phyloP scores from a whole-genome alignment of 2,797 vertebrate genomes.

The Meda fulgida region DNA sequence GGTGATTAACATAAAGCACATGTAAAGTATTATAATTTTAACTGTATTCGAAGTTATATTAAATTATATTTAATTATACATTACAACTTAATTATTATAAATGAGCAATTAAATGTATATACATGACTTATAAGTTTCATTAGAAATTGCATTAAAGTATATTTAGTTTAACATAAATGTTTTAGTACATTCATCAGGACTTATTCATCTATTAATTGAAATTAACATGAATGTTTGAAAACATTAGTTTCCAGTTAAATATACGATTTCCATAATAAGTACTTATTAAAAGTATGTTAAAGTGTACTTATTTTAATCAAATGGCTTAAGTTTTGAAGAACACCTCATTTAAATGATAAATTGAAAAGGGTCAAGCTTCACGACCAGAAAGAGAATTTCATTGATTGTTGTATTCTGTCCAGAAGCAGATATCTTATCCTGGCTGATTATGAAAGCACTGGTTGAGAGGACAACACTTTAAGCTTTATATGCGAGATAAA shows the following conservation, averaged over 20 bases:
- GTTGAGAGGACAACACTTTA: not conserved
- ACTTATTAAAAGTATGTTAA: not conserved
- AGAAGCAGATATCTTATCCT: not conserved
- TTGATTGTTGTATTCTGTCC: not conserved
- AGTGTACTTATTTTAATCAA: not conserved
- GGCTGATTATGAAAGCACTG: not conserved
- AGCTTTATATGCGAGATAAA: conserved; percentile 44
- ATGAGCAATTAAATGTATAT: not conserved
- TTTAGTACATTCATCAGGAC: not conserved
- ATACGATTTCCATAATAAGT: not conserved
- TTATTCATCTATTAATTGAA: not conserved
- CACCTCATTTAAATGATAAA: not conserved
- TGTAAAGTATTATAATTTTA: not conserved
- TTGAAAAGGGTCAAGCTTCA: not conserved
- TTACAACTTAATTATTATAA: not conserved
- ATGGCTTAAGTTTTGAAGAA: not conserved
- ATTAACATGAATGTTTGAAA: not conserved
- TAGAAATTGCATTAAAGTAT: not conserved
- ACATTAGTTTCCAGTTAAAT: not conserved
- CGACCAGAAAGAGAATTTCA: not conserved
- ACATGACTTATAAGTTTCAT: not conserved
- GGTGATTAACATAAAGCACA: not conserved
- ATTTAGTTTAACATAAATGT: not conserved
- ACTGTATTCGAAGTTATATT: not conserved
- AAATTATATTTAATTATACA: not conserved